Conservation (phyloP, 92 coral and sea anemone species). For the Zoanthus sociatus region DNA sequence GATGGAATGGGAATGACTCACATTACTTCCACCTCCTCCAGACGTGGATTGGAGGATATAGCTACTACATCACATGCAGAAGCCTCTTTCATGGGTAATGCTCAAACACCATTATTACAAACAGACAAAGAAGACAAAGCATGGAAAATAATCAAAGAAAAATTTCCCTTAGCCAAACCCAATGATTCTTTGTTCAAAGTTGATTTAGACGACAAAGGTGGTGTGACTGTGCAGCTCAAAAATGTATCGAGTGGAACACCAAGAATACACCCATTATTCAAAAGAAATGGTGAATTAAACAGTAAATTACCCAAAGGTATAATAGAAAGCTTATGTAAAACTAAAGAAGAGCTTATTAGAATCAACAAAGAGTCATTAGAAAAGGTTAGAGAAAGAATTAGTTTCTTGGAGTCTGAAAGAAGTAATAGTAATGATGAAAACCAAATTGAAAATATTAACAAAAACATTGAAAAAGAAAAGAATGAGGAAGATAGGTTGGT, state of each 20-base stretch:
- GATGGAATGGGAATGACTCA: conserved; percentile 34
- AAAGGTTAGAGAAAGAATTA: not conserved
- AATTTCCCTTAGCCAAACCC: conserved; percentile 48
- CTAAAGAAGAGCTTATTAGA: not conserved
- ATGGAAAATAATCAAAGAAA: conserved; percentile 26
- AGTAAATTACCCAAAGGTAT: not conserved
- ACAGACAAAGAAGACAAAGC: conserved; percentile 37
- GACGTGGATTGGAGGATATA: conserved; percentile 17
- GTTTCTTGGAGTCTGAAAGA: not conserved
- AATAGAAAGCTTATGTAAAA: not conserved
- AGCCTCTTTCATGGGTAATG: conserved; percentile 47
- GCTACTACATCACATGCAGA: conserved; percentile 33
- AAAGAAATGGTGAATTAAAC: not conserved
- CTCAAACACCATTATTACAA: conserved; percentile 8
- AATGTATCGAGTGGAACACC: too few species aligned
- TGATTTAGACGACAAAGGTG: conserved; percentile 17
- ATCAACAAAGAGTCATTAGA: not conserved
- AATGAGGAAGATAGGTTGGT: conserved; percentile 28
- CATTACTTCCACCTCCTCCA: conserved; percentile 38
- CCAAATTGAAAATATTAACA: conserved; percentile 25
- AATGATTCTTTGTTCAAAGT: conserved; percentile 51
- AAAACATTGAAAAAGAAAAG: not conserved
- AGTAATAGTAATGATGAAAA: not conserved
- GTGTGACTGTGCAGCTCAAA: conserved; percentile 38
- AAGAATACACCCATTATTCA: not conserved